Conservation (phyloP, 2,888 invertebrate genomes). For the Acronicta leporina region DNA sequence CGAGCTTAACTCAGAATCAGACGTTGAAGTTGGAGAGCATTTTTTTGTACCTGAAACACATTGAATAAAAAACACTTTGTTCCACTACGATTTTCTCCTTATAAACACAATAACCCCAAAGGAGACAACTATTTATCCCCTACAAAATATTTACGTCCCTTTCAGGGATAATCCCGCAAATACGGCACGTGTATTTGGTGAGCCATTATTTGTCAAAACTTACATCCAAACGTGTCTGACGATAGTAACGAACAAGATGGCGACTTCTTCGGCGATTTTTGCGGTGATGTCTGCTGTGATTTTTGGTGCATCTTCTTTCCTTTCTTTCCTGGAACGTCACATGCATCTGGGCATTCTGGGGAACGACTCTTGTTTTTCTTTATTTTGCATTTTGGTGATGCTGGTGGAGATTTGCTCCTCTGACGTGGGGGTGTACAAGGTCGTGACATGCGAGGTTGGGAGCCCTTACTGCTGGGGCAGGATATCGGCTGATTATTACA, state of each 20-base stretch:
- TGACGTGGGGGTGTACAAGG: neutral
- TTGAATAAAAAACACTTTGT: neutral
- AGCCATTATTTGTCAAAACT: neutral
- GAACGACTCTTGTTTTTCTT: neutral
- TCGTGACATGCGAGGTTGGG: neutral
- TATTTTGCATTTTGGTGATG: neutral
- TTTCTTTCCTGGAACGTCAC: neutral
- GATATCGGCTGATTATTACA: conserved; percentile 3
- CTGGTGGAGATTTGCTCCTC: neutral
- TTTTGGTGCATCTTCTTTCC: neutral
- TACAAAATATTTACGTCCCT: no score
- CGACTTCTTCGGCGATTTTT: neutral
- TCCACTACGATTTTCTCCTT: no score
- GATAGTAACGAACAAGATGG: conserved; percentile 4
- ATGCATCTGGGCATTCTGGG: neutral
- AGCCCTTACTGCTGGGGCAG: neutral
- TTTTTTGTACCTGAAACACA: neutral
- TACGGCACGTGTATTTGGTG: no score
- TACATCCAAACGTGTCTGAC: neutral
- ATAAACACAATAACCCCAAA: no score
- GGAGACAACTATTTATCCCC: no score
- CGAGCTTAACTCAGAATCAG: neutral
- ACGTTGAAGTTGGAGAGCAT: neutral
- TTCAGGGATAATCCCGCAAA: no score
- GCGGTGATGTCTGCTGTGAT: neutral